Percentiles rank a stretch among this genome's conserved stretches.
These are phyloP conservation scores for Amitus sp. DNA, from an alignment of 2,888 invertebrate species.

Conservation along the genomic window DNA sequence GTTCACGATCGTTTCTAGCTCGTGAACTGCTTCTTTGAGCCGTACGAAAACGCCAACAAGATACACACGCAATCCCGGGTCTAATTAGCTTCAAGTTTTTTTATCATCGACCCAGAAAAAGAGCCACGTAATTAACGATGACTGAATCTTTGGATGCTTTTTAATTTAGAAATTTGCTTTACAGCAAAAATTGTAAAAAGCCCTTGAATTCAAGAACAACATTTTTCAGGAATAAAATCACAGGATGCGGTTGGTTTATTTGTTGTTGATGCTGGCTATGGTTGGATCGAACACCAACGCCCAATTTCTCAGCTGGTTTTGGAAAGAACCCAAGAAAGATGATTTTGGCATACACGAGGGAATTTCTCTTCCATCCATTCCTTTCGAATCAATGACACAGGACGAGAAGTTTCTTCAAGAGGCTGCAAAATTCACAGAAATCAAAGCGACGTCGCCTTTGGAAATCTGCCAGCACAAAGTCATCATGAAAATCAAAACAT, in stretches of 20 bases:
- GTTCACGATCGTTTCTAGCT: conserved; percentile 50
- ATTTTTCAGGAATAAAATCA: not conserved
- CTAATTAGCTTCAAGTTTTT: conserved; percentile 15
- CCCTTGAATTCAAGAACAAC: too few relatives aligned
- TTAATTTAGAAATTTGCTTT: not conserved
- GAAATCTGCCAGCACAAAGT: conserved; percentile 76
- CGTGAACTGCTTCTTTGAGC: conserved; percentile 55
- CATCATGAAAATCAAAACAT: conserved; percentile 70
- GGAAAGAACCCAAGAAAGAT: conserved; percentile 46
- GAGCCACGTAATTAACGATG: too few relatives aligned
- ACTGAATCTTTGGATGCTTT: too few relatives aligned
- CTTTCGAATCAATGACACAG: conserved; percentile 60
- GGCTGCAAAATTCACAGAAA: conserved; percentile 70
- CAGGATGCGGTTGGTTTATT: too few relatives aligned
- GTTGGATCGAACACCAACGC: conserved; percentile 6
- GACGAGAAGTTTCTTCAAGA: conserved; percentile 75
- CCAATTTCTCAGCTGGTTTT: conserved; percentile 56
- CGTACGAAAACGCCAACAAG: conserved; percentile 39
- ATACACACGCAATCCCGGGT: conserved; percentile 33
- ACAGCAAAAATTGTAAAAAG: too few relatives aligned
- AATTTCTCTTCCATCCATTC: conserved; percentile 56
- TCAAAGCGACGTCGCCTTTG: conserved; percentile 69
- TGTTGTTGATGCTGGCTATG: not conserved
- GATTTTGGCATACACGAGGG: conserved; percentile 49
- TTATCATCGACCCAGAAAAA: too few relatives aligned